Percentiles rank a stretch among this genome's conserved stretches.
Conservation (phyloP, 2,113 vertebrate species). For the Dolichotis patagonum region DNA sequence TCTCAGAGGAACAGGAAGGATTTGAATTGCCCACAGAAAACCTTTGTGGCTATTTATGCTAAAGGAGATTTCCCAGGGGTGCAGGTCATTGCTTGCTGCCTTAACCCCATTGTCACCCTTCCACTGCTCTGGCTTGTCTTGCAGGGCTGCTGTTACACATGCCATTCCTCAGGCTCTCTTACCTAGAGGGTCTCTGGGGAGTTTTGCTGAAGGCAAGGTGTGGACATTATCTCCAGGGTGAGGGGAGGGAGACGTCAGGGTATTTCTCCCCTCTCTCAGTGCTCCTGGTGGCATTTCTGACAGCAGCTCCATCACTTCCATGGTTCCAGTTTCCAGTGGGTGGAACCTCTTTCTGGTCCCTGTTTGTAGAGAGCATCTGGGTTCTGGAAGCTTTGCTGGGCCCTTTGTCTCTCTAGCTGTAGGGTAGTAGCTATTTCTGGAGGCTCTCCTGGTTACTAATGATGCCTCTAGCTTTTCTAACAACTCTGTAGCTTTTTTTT, state of each 20-base stretch:
- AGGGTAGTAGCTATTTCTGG: not conserved
- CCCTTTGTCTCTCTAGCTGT: not conserved
- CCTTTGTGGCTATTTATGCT: not conserved
- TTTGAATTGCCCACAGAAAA: not conserved
- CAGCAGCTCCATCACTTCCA: not conserved
- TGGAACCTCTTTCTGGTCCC: not conserved
- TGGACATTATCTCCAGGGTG: not conserved
- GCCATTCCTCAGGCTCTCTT: not conserved
- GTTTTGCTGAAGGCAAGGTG: not conserved
- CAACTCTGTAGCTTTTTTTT: not conserved
- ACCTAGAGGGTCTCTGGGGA: not conserved
- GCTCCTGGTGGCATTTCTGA: not conserved
- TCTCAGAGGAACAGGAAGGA: not conserved
- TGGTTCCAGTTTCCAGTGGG: not conserved
- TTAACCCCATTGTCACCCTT: not conserved
- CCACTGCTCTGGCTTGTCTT: not conserved
- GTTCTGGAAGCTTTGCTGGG: not conserved
- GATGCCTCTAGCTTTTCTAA: not conserved
- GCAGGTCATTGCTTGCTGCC: accelerated
- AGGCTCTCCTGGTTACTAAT: not conserved
- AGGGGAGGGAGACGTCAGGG: not conserved
- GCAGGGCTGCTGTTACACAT: not conserved
- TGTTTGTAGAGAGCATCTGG: not conserved
- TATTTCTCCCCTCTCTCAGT: not conserved
- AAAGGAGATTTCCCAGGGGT: not conserved